Conservation (phyloP, 2,113 vertebrate genomes). For the Nothobranchius kuhntae region DNA sequence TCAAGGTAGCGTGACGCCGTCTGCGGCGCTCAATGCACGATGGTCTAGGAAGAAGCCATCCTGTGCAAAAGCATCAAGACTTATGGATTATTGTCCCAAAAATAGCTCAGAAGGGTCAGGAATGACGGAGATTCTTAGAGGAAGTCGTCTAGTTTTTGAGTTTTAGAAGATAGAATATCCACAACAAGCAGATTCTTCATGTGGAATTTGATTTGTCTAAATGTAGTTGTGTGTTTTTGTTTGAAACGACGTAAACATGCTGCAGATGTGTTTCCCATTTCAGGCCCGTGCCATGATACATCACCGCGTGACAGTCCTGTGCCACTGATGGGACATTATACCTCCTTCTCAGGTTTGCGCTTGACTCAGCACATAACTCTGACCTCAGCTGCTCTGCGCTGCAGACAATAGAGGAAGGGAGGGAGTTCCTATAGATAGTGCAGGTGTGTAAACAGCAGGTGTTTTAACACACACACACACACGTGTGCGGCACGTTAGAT, state of each 20-base stretch:
- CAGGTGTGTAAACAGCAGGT: slow-evolving; percentile 72
- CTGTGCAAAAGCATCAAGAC: slow-evolving; percentile 6
- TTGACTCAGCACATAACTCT: slow-evolving; percentile 63
- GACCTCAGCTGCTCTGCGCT: slow-evolving; percentile 58
- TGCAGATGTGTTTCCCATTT: slow-evolving; percentile 13
- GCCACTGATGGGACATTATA: slow-evolving; percentile 41
- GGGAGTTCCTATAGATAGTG: slow-evolving; percentile 60
- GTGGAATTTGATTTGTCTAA: not conserved
- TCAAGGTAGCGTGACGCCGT: slow-evolving; percentile 1
- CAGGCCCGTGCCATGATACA: slow-evolving; percentile 17
- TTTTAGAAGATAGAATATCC: not conserved
- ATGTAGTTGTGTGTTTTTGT: not conserved
- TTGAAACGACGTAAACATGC: not conserved
- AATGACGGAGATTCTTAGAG: not conserved
- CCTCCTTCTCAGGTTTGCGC: slow-evolving; percentile 38
- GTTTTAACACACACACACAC: slow-evolving; percentile 32
- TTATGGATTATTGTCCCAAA: not conserved
- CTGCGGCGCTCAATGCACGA: slow-evolving; percentile 10
- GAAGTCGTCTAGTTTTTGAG: not conserved
- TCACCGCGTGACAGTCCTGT: slow-evolving; percentile 28
- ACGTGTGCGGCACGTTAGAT: slow-evolving; percentile 9
- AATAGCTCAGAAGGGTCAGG: not conserved
- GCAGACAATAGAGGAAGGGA: slow-evolving; percentile 39
- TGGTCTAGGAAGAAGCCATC: slow-evolving; percentile 5
- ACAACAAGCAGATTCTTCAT: too few relatives aligned